Percentiles rank a stretch among this genome's conserved stretches.
Evolutionary conservation across 2,888 invertebrate genomes (phyloP).

Genomic region (Lasius fuliginosus): DNA sequence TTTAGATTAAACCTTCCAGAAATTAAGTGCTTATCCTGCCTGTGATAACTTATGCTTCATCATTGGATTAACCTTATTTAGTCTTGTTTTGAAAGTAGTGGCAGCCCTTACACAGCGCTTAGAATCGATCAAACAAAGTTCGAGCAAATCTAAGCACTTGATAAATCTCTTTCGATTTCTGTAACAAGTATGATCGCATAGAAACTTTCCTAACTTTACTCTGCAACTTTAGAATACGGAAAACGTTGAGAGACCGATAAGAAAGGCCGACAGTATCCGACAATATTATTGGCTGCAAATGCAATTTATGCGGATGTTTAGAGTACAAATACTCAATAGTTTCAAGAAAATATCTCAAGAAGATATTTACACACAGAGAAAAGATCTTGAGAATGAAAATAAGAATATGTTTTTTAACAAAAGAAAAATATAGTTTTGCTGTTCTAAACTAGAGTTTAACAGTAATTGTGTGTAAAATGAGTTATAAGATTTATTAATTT

Average conservation of each 20-base stretch:
- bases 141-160: conserved; percentile 31
- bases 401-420: neutral
- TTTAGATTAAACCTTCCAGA: neutral
- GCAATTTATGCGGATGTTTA: conserved; percentile 17
- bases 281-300: conserved; percentile 28
- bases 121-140: conserved; percentile 47
- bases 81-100: neutral
- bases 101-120: neutral
- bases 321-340: neutral
- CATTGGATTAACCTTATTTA: neutral
- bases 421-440: neutral
- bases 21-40: neutral
- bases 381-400: neutral
- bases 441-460: neutral
- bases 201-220: conserved; percentile 39
- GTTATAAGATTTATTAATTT: neutral
- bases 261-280: conserved; percentile 39
- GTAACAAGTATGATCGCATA: conserved; percentile 44
- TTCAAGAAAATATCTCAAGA: neutral
- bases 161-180: conserved; percentile 43
- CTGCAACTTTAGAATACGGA: conserved; percentile 44
- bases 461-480: neutral
- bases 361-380: neutral
- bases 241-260: conserved; percentile 39
- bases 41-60: neutral